Percentiles rank a stretch among this genome's conserved stretches.
Conservation (phyloP, 2,888 invertebrate species). For the Dolichopus griseipennis region DNA sequence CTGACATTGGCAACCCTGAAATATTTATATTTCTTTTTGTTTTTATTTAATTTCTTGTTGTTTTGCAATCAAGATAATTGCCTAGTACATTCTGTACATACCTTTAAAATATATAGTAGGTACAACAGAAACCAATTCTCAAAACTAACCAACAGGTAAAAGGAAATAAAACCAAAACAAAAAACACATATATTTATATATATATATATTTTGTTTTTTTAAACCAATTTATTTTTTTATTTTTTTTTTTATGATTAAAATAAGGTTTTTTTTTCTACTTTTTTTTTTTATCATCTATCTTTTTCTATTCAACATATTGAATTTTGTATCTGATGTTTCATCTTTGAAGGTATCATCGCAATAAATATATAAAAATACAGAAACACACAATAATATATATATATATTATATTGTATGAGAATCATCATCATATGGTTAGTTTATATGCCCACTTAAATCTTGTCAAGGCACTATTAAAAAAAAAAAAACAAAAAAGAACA, state of each 20-base stretch:
- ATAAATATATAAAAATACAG: neutral
- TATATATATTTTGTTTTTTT: too few relatives aligned
- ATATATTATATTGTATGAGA: neutral
- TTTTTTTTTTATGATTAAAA: neutral
- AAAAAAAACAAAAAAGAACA: neutral
- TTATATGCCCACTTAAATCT: neutral
- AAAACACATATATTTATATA: neutral
- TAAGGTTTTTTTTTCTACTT: too few relatives aligned
- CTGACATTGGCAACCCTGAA: too few relatives aligned
- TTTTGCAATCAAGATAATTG: neutral
- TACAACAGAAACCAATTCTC: neutral
- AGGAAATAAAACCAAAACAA: neutral
- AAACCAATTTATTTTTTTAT: neutral
- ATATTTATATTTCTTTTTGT: too few relatives aligned
- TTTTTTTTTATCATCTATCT: too few relatives aligned
- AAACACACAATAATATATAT: too few relatives aligned
- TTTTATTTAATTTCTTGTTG: too few relatives aligned
- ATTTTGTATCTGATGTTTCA: too few relatives aligned
- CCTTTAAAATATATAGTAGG: neutral
- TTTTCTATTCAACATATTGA: too few relatives aligned
- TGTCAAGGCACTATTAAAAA: neutral
- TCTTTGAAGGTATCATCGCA: neutral
- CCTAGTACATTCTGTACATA: slow-evolving; percentile 4
- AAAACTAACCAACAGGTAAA: neutral
- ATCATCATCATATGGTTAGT: neutral